Evolutionary conservation across 2,797 vertebrate genomes (phyloP).

Genomic region (Sebastes nivosus): DNA sequence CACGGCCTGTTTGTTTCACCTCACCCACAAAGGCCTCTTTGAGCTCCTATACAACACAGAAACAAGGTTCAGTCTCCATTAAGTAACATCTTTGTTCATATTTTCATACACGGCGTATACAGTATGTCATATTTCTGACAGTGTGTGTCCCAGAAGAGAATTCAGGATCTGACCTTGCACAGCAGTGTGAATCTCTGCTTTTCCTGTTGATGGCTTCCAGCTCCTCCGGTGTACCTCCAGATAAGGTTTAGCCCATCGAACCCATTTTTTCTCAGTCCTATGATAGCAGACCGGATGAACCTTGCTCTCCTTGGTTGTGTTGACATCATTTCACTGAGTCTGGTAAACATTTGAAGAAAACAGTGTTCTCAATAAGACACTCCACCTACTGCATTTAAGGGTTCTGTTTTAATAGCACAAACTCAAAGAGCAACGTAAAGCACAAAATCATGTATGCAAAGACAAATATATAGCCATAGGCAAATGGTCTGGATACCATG

Average conservation of each 20-base stretch:
- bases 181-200: slow-evolving; percentile 77
- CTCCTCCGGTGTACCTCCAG: slow-evolving; percentile 66
- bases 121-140: background rate
- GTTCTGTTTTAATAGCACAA: background rate
- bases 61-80: background rate
- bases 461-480: background rate
- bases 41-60: slow-evolving; percentile 68
- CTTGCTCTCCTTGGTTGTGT: background rate
- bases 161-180: slow-evolving; percentile 68
- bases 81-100: too few relatives aligned
- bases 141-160: background rate
- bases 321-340: background rate
- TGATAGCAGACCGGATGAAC: background rate
- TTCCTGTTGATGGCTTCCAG: slow-evolving; percentile 73
- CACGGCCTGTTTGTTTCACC: background rate
- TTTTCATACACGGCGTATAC: too few relatives aligned
- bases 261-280: background rate
- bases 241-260: slow-evolving; percentile 85
- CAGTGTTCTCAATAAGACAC: background rate
- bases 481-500: background rate
- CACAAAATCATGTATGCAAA: background rate
- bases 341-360: background rate
- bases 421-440: background rate
- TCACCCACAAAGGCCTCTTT: slow-evolving; percentile 63
- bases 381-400: background rate